Evolutionary conservation across 2,888 invertebrate genomes (phyloP), one percentile per base, ranked within the genome.

Genomic region (Anaspis maculata): DNA sequence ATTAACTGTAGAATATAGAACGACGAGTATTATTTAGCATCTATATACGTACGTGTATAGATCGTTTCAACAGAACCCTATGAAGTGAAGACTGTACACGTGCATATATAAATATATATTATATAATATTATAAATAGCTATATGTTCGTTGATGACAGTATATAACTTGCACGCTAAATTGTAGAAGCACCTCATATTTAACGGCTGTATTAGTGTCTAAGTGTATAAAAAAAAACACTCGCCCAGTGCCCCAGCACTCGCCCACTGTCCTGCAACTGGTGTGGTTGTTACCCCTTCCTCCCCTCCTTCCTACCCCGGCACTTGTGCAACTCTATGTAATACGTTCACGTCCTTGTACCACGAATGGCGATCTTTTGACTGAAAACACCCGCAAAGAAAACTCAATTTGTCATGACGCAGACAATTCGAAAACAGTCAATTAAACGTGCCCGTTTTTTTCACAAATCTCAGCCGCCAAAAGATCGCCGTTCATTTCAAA

Each of bases 201-300:
- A 61, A 59, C 61, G 57, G 59, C 60, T 61, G 59, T 62, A 56
- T 61, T 61, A 61, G 59, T 62, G 59, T 62, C 55, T 61, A 61
- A 58, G 56, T 62, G 61, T 62, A 59, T n/a, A n/a, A n/a, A 61
- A 57, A 54, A 56, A 60, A 60, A 56, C 59, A 58, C 52, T 55
- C 52, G 52, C 58, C 56, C 54, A 47, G 41, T 7, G 9, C 5
- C 58, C 56, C 54, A 47, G 41, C 5, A 19, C 5, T 19, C 43
- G 41, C 42, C 42, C 41, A 38, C 30, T 39, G 32, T 39, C 39
- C 37, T 38, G 37, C 35, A 33, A 39, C 38, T 37, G 31, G 32
- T 35, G 36, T 35, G 34, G 34, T 37, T 47, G 44, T 39, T 37
- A 35, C 31, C 5, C 19, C 19, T 19, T n/a, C n/a, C n/a, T n/a